Base-by-base conservation (phyloP, 2,113 vertebrate genomes). In the Chaetodon trifascialis region DNA sequence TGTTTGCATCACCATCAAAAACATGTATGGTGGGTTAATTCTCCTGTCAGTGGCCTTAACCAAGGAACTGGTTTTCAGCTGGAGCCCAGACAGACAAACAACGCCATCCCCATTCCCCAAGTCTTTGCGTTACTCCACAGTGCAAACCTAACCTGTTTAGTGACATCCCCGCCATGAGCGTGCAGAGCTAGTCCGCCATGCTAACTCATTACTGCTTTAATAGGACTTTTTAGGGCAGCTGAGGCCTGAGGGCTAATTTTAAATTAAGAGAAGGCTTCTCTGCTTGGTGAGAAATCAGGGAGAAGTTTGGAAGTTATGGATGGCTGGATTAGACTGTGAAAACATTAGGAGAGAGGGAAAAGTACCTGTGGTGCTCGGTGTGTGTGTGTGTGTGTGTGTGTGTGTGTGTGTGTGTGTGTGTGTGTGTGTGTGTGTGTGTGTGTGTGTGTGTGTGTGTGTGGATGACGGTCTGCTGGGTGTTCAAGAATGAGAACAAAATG, bases 151-250 rank as follows among this genome's bases (percentile, higher is more conserved):
- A 80, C 15, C 38, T 66, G 64, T n/a, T 62, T 5, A 38, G 59
- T 58, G 38, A 69, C 38, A 56, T 17, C 58, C 2, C 4, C 30
- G 23, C 30, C 17, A 14, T 5, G 2, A 73, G 40, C 10, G 12
- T 23, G 63, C 1, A 42, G 76, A 79, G 21, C 56, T 49, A 51
- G 21, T 25, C 34, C 23, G 56, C 19, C 15, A 0, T 76, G 42
- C 16, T 49, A 56, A 76, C 49, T 81, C 63, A 71, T 76, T 46
- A 40, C 46, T 1, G 40, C 66, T 77, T 68, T 67, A 44, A 69
- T 42, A 16, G 34, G 55, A 19, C 7, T 36, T 77, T 86, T 64
- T 72, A 80, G 82, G 86, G 84, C 84, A 76, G 67, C 74, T 46
- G 36, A 86, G 11, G 64, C 79, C 54, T 10, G 16, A 21, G 46